Conservation (phyloP, 2,797 vertebrate genomes). For the Typhlichthys eigenmanni region DNA sequence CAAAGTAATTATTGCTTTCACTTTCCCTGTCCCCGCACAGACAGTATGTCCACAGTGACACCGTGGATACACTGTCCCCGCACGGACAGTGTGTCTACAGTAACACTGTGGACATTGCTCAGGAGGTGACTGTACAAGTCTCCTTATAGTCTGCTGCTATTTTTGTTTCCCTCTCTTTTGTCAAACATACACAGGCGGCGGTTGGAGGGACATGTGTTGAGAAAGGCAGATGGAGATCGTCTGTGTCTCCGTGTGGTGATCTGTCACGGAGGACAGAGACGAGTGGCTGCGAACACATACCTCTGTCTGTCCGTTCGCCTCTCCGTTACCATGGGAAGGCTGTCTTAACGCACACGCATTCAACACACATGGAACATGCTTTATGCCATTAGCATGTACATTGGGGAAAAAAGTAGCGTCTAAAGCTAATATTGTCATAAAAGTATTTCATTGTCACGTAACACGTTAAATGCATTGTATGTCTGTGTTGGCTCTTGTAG, state of each 20-base stretch:
- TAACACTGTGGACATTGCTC: not conserved
- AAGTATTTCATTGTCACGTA: constrained; percentile 15
- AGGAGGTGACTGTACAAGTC: too few relatives aligned
- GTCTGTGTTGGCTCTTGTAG: not conserved
- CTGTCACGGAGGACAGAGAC: constrained; percentile 64
- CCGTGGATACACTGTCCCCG: not conserved
- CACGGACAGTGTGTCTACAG: too few relatives aligned
- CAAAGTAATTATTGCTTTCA: constrained; percentile 8
- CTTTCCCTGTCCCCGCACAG: constrained; percentile 7
- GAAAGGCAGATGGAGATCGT: constrained; percentile 33
- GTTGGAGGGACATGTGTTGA: too few relatives aligned
- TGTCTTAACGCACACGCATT: constrained; percentile 50
- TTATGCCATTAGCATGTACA: constrained; percentile 33
- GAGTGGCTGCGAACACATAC: constrained; percentile 64
- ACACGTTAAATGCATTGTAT: constrained; percentile 1
- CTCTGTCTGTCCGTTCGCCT: constrained; percentile 44
- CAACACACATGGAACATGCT: constrained; percentile 23
- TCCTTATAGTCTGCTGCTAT: too few relatives aligned
- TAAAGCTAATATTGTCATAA: constrained; percentile 8
- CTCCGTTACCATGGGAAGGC: constrained; percentile 74
- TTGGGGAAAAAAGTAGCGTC: constrained; percentile 11
- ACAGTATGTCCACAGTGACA: constrained; percentile 4
- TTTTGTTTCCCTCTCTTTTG: too few relatives aligned
- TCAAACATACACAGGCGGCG: too few relatives aligned
- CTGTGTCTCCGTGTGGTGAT: constrained; percentile 63